Base-by-base conservation (phyloP, 1,140 invertebrate genomes). In the fruit fly (Drosophila melanogaster) region DNA sequence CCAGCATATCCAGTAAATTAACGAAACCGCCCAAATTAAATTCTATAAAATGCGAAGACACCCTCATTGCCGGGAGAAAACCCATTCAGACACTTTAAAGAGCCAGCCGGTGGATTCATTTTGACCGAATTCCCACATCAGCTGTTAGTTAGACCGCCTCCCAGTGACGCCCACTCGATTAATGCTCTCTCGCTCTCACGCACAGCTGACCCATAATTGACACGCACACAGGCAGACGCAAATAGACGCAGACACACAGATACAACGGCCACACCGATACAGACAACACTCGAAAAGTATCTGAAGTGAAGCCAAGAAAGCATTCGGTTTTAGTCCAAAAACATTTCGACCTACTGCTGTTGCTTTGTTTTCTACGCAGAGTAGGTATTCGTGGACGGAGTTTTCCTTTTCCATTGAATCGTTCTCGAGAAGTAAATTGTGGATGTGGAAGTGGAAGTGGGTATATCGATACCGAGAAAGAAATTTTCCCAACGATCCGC, bases 391-490 rank as follows among this genome's bases (percentile, higher is more conserved):
- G 38, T 78, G 70, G 43, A 53, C 71, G 66, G 65, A 87, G 79
- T 89, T 89, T 89, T 87, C 77, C 85, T 89, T 89, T 89, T 87
- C 77, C 85, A 90, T 89, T 89, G 79, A 89, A 89, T 69, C 73
- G 83, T 80, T 89, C 77, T 89, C 77, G 11, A 56, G 62, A 55
- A 70, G 64, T 19, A 46, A 30, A 30, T 30, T 30, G 5, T 8
- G 2, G 67, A 69, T 69, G 61, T 59, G 37, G 54, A 24, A 14
- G 22, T 24, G 41, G 66, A 44, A 60, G 55, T 40, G 67, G 60
- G 46, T 30, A 44, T 75, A 70, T 58, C 67, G 72, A 81, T 74
- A 56, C 60, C 60, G 43, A 66, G 65, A 84, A 70, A 51, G 51
- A 83, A 72, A 89, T 87, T 70, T 89, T 79, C 79, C 79, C 84